Evolutionary conservation across 2,888 invertebrate species (phyloP).

Genomic region (Chrysotoxum bicinctum): DNA sequence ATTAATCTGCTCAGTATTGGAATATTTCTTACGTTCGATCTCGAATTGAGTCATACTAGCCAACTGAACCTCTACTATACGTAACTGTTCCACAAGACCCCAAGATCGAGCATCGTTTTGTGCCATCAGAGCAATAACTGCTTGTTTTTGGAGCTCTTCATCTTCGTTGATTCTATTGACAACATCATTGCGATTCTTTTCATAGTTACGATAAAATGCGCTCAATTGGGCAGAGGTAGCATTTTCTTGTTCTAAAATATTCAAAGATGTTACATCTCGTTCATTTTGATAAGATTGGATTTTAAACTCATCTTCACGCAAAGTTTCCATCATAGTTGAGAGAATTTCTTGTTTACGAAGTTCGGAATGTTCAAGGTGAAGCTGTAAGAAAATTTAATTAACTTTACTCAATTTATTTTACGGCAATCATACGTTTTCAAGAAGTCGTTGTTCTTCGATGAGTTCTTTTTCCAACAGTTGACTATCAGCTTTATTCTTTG

Average conservation of each 20-base stretch:
- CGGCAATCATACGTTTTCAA: constrained; percentile 82
- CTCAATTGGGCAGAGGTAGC: constrained; percentile 85
- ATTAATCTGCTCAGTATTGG: constrained; percentile 87
- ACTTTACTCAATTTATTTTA: constrained; percentile 76
- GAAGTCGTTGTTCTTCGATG: constrained; percentile 85
- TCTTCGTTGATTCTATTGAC: constrained; percentile 86
- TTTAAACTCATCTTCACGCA: constrained; percentile 86
- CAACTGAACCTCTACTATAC: constrained; percentile 87
- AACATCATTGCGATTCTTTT: constrained; percentile 84
- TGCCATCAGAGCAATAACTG: constrained; percentile 87
- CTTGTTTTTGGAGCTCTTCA: constrained; percentile 87
- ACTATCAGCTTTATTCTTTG: constrained; percentile 84
- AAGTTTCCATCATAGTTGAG: constrained; percentile 87
- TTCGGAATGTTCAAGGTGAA: constrained; percentile 81
- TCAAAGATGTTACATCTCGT: constrained; percentile 83
- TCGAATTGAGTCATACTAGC: constrained; percentile 88
- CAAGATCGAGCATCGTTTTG: constrained; percentile 89
- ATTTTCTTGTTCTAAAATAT: constrained; percentile 86
- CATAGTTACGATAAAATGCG: constrained; percentile 85
- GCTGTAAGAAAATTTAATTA: constrained; percentile 39
- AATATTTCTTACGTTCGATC: constrained; percentile 86
- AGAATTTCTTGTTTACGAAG: constrained; percentile 87
- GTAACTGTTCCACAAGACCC: constrained; percentile 89
- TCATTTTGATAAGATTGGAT: constrained; percentile 85
- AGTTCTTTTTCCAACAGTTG: constrained; percentile 86